Base-by-base conservation (phyloP, 2,113 vertebrate species). In the Rattus rattus region DNA sequence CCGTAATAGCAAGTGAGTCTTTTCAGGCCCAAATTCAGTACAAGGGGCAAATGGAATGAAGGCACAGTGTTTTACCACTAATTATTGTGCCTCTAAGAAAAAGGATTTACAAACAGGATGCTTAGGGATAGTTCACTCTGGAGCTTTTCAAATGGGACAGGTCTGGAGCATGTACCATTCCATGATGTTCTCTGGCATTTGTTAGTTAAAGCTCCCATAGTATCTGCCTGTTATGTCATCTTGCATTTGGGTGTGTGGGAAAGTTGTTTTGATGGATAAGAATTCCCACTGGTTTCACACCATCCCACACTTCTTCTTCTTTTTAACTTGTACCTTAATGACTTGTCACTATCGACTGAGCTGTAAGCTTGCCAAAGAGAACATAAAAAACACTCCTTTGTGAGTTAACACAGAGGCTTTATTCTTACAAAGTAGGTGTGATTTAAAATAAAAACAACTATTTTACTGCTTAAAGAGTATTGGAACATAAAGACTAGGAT, bases 311-410 rank as follows among this genome's bases (percentile, higher is more conserved):
- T 93, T 85, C 16, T 84, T 81, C 63, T 86, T 93, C 54, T 80
- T 43, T 43, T 43, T 52, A 77, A 86, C 30, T 59, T 88, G 52
- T 43, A 85, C 47, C 65, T 94, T 94, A 72, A 80, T 19, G 67
- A 63, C 76, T 89, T 92, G 52, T 76, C 80, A 79, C 33, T 94
- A 96, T 96, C 76, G 59, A 89, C 59, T 86, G 39, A 88, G 33
- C 39, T 81, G 17, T 61, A 39, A 90, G 63, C 13, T 39, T 70
- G n/a, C 14, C 30, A 67, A 80, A 87, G n/a, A 47, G 13, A 91
- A 73, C 4, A 91, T 22, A 79, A 80, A 87, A 80, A 88, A 85
- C 3, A 9, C 88, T 92, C 72, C 49, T 59, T 85, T 75, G 76
- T 80, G 16, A 73, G 52, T 11, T 52, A 14, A 77, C 33, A 54